These are phyloP conservation scores for Morone saxatilis DNA, from an alignment of 2,113 vertebrate genomes.

Conservation along the genomic window DNA sequence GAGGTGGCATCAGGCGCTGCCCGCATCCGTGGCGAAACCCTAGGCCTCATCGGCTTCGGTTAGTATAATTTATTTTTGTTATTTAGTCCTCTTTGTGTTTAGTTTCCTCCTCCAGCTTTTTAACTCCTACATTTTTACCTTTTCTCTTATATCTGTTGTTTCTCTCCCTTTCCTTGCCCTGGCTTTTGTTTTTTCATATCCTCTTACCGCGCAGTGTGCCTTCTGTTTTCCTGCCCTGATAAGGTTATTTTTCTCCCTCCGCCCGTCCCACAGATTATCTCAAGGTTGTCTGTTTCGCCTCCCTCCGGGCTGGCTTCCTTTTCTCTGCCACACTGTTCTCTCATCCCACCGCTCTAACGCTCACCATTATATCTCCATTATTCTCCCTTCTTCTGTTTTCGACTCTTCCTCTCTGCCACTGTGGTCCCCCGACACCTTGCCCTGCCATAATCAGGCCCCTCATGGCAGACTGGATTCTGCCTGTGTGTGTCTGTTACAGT, in stretches of 20 bases:
- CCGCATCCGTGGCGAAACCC: constrained; percentile 94
- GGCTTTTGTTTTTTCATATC: constrained; percentile 46
- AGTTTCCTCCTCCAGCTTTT: neutral
- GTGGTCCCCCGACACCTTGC: constrained; percentile 44
- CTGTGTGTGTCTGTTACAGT: constrained; percentile 14
- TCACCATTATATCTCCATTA: constrained; percentile 59
- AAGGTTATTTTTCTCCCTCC: constrained; percentile 63
- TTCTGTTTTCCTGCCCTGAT: constrained; percentile 66
- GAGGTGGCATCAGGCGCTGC: constrained; percentile 96
- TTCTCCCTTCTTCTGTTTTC: constrained; percentile 44
- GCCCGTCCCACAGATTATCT: constrained; percentile 68
- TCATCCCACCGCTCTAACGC: constrained; percentile 52
- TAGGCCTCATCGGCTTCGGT: constrained; percentile 98
- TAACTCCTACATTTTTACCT: neutral
- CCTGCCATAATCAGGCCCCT: constrained; percentile 53
- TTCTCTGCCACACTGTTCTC: constrained; percentile 55
- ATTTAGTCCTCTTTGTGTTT: neutral
- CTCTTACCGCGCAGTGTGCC: constrained; percentile 41
- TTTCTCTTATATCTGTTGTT: no score
- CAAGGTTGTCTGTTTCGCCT: constrained; percentile 73
- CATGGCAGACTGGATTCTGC: constrained; percentile 31
- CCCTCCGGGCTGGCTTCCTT: constrained; percentile 61
- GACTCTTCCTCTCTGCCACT: constrained; percentile 31
- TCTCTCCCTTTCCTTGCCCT: neutral
- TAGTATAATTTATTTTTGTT: constrained; percentile 19